These are phyloP conservation scores for Pangasius djambal DNA, from an alignment of 2,797 vertebrate species.

Conservation along the genomic window DNA sequence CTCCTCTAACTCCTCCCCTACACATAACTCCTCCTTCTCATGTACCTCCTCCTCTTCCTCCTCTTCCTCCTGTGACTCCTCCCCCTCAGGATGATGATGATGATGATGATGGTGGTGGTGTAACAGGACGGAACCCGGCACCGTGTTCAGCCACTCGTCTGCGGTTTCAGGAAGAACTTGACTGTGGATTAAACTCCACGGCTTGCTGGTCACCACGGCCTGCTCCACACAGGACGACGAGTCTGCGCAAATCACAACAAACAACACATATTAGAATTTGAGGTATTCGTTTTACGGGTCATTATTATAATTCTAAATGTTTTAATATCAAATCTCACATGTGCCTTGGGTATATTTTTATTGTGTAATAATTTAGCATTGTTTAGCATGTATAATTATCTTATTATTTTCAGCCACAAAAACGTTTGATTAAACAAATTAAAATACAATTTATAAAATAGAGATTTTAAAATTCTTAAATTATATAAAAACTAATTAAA, in stretches of 20 bases:
- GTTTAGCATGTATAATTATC: neutral
- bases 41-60: neutral
- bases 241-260: neutral
- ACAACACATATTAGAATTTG: neutral
- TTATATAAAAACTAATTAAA: neutral
- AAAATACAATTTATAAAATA: too few species aligned
- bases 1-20: neutral
- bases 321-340: neutral
- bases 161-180: neutral
- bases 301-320: neutral
- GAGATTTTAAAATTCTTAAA: neutral
- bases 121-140: neutral
- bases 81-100: neutral
- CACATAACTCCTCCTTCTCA: neutral
- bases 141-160: neutral
- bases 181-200: slow-evolving; percentile 35
- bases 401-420: neutral
- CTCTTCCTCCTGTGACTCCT: neutral
- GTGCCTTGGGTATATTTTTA: neutral
- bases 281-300: neutral
- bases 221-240: neutral
- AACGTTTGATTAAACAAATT: neutral
- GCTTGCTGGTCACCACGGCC: slow-evolving; percentile 45
- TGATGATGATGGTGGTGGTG: neutral
- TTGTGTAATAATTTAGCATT: neutral